phyloP scores from a whole-genome alignment of 2,113 vertebrate genomes.

The Misgurnus anguillicaudatus region DNA sequence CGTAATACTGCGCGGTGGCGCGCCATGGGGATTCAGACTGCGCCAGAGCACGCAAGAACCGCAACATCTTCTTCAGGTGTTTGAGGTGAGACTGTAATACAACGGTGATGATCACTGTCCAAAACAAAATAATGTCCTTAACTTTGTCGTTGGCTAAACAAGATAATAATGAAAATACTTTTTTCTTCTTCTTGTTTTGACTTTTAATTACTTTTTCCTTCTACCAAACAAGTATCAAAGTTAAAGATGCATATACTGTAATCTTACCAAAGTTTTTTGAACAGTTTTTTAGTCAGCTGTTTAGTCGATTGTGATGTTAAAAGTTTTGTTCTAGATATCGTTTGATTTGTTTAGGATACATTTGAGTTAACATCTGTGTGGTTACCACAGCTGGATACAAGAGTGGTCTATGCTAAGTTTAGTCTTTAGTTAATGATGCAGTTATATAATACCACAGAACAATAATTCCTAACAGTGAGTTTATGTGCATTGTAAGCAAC shows the following conservation, averaged over 20 bases:
- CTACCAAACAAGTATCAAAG: too few species aligned
- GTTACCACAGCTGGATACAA: neutral
- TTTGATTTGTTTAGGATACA: neutral
- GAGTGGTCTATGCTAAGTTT: slow-evolving; percentile 1
- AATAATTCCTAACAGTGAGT: neutral
- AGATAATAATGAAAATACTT: too few species aligned
- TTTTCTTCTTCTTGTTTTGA: neutral
- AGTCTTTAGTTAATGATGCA: slow-evolving; percentile 9
- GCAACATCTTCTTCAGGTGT: slow-evolving; percentile 81
- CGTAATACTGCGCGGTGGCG: slow-evolving; percentile 87
- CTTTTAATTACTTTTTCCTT: too few species aligned
- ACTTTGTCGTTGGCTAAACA: too few species aligned
- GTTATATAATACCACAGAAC: neutral
- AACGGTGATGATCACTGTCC: neutral
- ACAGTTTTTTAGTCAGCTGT: too few species aligned
- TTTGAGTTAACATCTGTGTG: neutral
- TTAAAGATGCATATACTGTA: too few species aligned
- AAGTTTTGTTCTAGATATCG: too few species aligned
- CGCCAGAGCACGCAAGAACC: slow-evolving; percentile 81
- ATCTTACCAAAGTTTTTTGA: too few species aligned
- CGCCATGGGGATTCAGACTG: slow-evolving; percentile 93
- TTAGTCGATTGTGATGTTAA: too few species aligned
- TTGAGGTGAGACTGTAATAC: slow-evolving; percentile 78
- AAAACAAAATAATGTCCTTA: neutral
- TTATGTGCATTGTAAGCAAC: neutral